Evolutionary conservation across 2,797 vertebrate species (phyloP), one percentile per base, ranked within the genome.

Genomic region (Hydrocynus forskahlii): DNA sequence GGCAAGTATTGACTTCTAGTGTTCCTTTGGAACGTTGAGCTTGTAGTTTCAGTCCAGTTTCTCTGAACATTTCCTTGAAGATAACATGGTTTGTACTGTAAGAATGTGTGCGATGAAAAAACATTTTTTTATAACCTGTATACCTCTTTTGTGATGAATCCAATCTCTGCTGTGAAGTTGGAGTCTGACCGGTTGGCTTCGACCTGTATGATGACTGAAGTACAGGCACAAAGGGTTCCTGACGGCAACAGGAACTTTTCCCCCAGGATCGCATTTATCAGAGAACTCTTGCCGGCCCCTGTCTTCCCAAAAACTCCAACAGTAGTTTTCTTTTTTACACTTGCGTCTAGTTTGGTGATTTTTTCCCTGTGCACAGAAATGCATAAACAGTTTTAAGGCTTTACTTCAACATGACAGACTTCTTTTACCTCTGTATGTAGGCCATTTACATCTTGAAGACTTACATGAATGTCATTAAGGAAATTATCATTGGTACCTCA

Each of bases 281-380:
- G 25, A 1, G 59, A 80, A 55, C 82, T 84, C 29, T 81, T 84
- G 0, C 83, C 78, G 35, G 74, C 75, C 12, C 78, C 79, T 19
- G 78, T 67, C 29, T 13, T 81, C 23, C 83, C 83, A 74, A 81
- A 83, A 62, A 83, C 70, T 55, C 82, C 82, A 23, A 83, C 23
- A 0, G 68, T 77, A 17, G 79, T 73, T 14, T 84, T 81, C 59
- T 67, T 80, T 13, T 12, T 60, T 8, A 16, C 19, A 8, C 1
- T 7, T 38, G 38, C 16, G n/a, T 81, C 40, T 4, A 60, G 23
- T 79, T 59, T 74, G 12, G 52, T 21, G 29, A 74, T 59, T 10
- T 12, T 59, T 40, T 40, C 17, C 54, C 71, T 79, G 59, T 64
- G 48, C 5, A 55, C 21, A 19, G 13, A 45, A 69, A 45, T 25